phyloP scores from a whole-genome alignment of 2,888 invertebrate genomes.

The Zelleria hepariella region DNA sequence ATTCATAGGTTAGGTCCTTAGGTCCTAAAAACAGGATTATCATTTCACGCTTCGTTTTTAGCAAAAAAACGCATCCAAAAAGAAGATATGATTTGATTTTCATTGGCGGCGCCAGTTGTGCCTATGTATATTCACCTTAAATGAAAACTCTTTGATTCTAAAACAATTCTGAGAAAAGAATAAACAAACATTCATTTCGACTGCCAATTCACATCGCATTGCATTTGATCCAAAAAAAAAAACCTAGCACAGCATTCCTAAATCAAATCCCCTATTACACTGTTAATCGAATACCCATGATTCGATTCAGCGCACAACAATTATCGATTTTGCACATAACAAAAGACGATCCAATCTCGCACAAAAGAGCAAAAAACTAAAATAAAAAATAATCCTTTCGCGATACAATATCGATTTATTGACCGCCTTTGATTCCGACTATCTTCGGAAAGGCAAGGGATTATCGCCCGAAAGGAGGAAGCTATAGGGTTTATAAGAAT shows the following conservation, averaged over 20 bases:
- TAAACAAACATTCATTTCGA: neutral
- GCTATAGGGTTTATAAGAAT: neutral
- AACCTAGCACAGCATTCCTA: neutral
- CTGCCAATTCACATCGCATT: neutral
- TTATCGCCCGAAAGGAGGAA: neutral
- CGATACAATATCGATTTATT: neutral
- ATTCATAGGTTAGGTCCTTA: too few relatives aligned
- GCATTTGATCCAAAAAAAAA: too few relatives aligned
- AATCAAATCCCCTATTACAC: neutral
- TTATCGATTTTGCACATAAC: conserved; percentile 4
- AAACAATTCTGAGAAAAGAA: too few relatives aligned
- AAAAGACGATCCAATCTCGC: neutral
- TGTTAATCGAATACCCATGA: neutral
- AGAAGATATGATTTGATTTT: too few relatives aligned
- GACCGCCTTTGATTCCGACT: neutral
- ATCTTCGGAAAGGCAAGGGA: neutral
- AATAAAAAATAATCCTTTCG: neutral
- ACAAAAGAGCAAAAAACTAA: neutral
- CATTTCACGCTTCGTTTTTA: too few relatives aligned
- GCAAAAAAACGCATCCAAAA: too few relatives aligned
- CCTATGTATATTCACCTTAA: too few relatives aligned
- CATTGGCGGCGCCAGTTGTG: too few relatives aligned
- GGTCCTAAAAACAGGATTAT: too few relatives aligned
- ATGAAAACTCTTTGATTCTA: too few relatives aligned
- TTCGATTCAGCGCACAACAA: neutral